A percentile compares a stretch with the other conserved stretches of the same genome.
These are phyloP conservation scores for Nasonia longicornis DNA, from an alignment of 1,140 invertebrate species.

Conservation along the genomic window DNA sequence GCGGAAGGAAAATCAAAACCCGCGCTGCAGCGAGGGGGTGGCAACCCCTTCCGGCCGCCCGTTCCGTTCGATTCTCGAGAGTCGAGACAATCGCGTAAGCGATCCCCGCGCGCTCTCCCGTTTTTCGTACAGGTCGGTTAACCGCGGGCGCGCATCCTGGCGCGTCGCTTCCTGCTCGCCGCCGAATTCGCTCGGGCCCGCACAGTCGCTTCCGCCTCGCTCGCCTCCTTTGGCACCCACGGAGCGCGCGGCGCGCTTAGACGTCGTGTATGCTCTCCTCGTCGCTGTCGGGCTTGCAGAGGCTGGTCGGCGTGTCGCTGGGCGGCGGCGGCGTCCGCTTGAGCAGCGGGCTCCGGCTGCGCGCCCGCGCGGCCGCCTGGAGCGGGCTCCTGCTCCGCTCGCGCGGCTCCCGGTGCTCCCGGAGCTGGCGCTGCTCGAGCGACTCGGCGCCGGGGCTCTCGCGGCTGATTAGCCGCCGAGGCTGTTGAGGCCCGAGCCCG, in stretches of 20 bases:
- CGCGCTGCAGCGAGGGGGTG: not conserved
- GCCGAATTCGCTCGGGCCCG: not conserved
- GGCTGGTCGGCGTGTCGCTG: conserved; percentile 61
- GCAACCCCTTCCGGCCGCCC: conserved; percentile 24
- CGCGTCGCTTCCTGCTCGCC: not conserved
- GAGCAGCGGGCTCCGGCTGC: conserved; percentile 66
- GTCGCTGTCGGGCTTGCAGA: conserved; percentile 68
- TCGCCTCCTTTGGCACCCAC: not conserved
- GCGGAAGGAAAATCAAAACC: conserved; percentile 22
- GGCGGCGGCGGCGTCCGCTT: conserved; percentile 57
- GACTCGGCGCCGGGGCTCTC: conserved; percentile 25
- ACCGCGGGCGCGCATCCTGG: conserved; percentile 41
- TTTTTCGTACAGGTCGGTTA: conserved; percentile 19
- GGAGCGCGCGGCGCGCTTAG: conserved; percentile 48
- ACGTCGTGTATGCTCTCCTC: conserved; percentile 72
- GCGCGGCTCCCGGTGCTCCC: conserved; percentile 58
- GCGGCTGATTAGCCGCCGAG: conserved; percentile 74
- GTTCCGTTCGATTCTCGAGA: conserved; percentile 46
- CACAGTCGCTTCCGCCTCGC: not conserved
- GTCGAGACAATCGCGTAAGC: conserved; percentile 47
- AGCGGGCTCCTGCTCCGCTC: conserved; percentile 64
- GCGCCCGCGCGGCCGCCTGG: conserved; percentile 22
- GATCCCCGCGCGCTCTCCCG: not conserved
- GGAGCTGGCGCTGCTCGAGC: conserved; percentile 65
- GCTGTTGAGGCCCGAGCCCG: conserved; percentile 68